A percentile compares a stretch with the other conserved stretches of the same genome.
Conservation (phyloP, 2,113 vertebrate genomes). For the Neolamprologus tretocephalus region DNA sequence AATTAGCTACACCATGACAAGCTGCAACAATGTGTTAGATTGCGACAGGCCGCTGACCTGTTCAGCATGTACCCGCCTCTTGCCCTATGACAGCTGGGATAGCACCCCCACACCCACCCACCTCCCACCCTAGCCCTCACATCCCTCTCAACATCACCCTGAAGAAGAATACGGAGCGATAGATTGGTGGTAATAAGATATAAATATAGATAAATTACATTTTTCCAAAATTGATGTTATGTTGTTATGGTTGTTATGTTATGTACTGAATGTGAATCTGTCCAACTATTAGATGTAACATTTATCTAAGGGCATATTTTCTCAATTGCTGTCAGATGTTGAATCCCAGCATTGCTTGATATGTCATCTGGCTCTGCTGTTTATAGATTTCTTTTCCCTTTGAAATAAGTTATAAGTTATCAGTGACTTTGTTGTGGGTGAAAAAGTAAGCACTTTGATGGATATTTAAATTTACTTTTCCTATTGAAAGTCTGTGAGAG, state of each 20-base stretch:
- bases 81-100: not conserved
- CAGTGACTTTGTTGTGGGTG: not conserved
- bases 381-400: not conserved
- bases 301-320: not conserved
- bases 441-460: not conserved
- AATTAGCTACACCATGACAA: not conserved
- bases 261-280: not conserved
- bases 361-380: not conserved
- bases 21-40: not conserved
- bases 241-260: not conserved
- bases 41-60: not conserved
- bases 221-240: not conserved
- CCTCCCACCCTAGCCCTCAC: not conserved
- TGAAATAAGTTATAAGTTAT: not conserved
- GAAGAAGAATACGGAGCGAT: not conserved
- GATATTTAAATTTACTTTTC: not conserved
- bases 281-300: not conserved
- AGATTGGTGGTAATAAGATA: not conserved
- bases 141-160: not conserved
- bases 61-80: not conserved
- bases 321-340: not conserved
- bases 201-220: not conserved
- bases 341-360: not conserved
- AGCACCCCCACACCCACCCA: not conserved
- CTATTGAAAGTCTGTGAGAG: not conserved